Percentiles rank a stretch among this genome's conserved stretches.
Evolutionary conservation across 2,113 vertebrate genomes (phyloP).

Genomic region (Brachionichthys hirsutus): DNA sequence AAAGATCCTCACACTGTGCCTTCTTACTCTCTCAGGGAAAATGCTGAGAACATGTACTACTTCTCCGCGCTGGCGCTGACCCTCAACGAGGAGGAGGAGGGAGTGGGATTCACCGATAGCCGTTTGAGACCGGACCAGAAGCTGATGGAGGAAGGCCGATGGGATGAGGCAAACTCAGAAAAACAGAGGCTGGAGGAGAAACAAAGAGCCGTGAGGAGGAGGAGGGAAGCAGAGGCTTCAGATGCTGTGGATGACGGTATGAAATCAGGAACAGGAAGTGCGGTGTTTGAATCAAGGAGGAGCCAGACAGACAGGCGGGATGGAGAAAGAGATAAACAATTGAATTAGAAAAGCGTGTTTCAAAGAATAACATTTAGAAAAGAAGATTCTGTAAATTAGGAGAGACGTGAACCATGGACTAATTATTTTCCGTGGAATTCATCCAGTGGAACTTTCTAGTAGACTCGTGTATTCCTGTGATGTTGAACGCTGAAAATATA

Average conservation of each 20-base stretch:
- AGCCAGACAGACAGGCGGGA: not conserved
- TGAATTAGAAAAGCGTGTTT: too few species aligned
- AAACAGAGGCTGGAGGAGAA: slow-evolving; percentile 96
- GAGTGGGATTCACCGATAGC: slow-evolving; percentile 87
- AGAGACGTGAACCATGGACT: too few species aligned
- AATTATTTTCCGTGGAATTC: too few species aligned
- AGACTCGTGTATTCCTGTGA: not conserved
- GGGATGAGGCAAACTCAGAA: slow-evolving; percentile 94
- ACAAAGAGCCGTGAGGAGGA: slow-evolving; percentile 85
- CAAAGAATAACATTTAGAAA: too few species aligned
- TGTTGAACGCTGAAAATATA: not conserved
- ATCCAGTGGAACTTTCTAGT: too few species aligned
- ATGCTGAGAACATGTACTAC: slow-evolving; percentile 96
- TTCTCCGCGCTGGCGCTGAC: slow-evolving; percentile 94
- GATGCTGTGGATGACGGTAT: slow-evolving; percentile 87
- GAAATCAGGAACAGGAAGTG: slow-evolving; percentile 10
- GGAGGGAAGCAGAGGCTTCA: slow-evolving; percentile 82
- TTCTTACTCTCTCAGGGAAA: slow-evolving; percentile 78
- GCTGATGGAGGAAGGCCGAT: slow-evolving; percentile 94
- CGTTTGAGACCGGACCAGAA: slow-evolving; percentile 91
- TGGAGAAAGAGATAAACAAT: not conserved
- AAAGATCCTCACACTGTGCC: not conserved
- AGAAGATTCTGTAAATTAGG: too few species aligned
- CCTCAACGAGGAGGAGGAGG: slow-evolving; percentile 88
- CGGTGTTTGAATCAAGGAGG: not conserved